Base-by-base conservation (phyloP, 2,113 vertebrate genomes). In the Gymnobelideus leadbeateri region DNA sequence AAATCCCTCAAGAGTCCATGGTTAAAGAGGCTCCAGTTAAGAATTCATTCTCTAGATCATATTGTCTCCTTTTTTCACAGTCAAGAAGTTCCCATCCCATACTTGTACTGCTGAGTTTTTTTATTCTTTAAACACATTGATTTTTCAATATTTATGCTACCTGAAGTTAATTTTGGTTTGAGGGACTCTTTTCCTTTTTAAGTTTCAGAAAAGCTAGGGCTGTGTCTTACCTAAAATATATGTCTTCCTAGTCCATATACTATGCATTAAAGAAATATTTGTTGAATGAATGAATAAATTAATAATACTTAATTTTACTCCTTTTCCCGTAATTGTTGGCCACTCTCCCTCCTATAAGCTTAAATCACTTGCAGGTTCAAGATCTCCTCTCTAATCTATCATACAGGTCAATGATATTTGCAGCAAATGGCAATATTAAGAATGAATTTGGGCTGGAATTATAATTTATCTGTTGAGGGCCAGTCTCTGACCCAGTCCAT, bases 281-380 rank as follows among this genome's bases (percentile, higher is more conserved):
- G 5, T 23, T 84, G 19, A 84, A 8, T n/a, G 37, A 77, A n/a
- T 84, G 37, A 21, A 84, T 8, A 84, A 43, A 84, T 84, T n/a
- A 84, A 84, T 43, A 19, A 23, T 21, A 84, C 1, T 84, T 19
- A 84, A 84, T 84, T 90, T 93, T 24, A 12, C 3, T 89, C 6
- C 52, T 96, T 28, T 91, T 46, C 19, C 2, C 94, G 94, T 43
- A 84, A 84, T 7, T 43, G 2, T 23, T 93, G 91, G 57, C 24
- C 53, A 92, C 10, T 92, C 46, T n/a, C 53, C 96, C 89, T 16
- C 95, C 96, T 97, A 47, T n/a, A 95, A 95, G 92, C 93, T 97
- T 49, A 46, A 5, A 90, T 91, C 89, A 93, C 19, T 52, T 94
- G 19, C 23, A 92, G 49, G 54, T 55, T 94, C 90, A 93, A 92